These are phyloP conservation scores for Heterodera carotae DNA, from an alignment of 1,140 invertebrate species.

Conservation along the genomic window DNA sequence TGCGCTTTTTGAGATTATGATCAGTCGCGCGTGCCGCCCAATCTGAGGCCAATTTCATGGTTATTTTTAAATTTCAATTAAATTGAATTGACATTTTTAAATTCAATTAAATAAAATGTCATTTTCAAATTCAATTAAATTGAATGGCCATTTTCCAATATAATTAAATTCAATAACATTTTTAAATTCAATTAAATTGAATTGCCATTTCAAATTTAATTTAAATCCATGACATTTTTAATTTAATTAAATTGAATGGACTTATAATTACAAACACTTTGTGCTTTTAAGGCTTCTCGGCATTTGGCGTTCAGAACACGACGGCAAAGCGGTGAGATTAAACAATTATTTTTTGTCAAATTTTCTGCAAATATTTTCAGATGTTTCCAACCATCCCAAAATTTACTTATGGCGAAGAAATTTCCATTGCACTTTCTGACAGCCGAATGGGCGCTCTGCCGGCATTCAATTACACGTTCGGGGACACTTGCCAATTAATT, in stretches of 20 bases:
- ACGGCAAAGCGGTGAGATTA: constrained; percentile 50
- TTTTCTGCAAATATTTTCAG: neutral
- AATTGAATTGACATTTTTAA: neutral
- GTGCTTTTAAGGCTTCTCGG: constrained; percentile 47
- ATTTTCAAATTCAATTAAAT: neutral
- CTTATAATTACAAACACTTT: neutral
- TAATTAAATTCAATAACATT: constrained; percentile 1
- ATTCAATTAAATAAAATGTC: neutral
- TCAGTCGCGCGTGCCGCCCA: constrained; percentile 16
- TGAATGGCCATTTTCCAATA: constrained; percentile 9
- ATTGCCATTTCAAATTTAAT: no score
- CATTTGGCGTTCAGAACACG: constrained; percentile 64
- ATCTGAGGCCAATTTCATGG: constrained; percentile 25
- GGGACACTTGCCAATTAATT: neutral
- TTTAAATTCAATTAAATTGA: no score
- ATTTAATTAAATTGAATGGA: constrained; percentile 1
- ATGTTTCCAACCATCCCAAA: constrained; percentile 64
- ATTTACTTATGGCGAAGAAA: constrained; percentile 64
- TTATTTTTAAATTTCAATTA: neutral
- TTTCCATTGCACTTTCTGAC: constrained; percentile 58
- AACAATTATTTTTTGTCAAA: constrained; percentile 5
- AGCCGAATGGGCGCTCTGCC: constrained; percentile 39
- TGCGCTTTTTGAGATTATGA: constrained; percentile 13
- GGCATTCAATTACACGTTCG: constrained; percentile 64
- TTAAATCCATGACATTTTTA: neutral